phyloP scores from a whole-genome alignment of 2,888 invertebrate genomes.

The Allophyes oxyacanthae region DNA sequence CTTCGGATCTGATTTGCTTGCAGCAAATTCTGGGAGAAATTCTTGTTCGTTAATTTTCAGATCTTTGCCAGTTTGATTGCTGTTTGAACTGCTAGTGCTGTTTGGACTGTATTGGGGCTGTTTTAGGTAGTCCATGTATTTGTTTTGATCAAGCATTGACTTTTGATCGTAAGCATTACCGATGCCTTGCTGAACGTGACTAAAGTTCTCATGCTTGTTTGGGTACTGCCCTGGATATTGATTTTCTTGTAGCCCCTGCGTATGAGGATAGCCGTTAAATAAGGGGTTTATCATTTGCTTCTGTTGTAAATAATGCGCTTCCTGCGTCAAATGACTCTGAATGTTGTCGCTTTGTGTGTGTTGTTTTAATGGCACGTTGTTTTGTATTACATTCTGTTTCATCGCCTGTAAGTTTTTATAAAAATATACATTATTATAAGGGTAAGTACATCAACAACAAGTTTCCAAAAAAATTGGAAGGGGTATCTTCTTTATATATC shows the following conservation, averaged over 20 bases:
- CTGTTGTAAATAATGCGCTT: slow-evolving; percentile 87
- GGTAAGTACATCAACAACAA: too few relatives aligned
- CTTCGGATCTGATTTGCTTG: slow-evolving; percentile 96
- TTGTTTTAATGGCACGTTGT: slow-evolving; percentile 88
- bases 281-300: slow-evolving; percentile 87
- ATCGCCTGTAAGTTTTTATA: slow-evolving; percentile 71
- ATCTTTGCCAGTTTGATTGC: slow-evolving; percentile 85
- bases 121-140: slow-evolving; percentile 86
- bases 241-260: slow-evolving; percentile 76
- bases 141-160: slow-evolving; percentile 83
- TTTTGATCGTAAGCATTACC: slow-evolving; percentile 86
- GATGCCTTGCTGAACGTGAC: slow-evolving; percentile 85
- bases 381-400: slow-evolving; percentile 86
- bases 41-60: slow-evolving; percentile 88
- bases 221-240: slow-evolving; percentile 82
- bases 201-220: slow-evolving; percentile 80
- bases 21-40: slow-evolving; percentile 91
- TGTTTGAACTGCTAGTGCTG: slow-evolving; percentile 86
- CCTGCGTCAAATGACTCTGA: slow-evolving; percentile 84
- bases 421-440: background rate
- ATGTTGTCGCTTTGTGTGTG: slow-evolving; percentile 85
- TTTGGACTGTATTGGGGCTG: slow-evolving; percentile 89
- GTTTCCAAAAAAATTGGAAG: too few relatives aligned
- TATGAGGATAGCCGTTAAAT: slow-evolving; percentile 81
- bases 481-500: too few relatives aligned